Conservation (phyloP, 2,888 invertebrate genomes). For the Ceriagrion tenellum region DNA sequence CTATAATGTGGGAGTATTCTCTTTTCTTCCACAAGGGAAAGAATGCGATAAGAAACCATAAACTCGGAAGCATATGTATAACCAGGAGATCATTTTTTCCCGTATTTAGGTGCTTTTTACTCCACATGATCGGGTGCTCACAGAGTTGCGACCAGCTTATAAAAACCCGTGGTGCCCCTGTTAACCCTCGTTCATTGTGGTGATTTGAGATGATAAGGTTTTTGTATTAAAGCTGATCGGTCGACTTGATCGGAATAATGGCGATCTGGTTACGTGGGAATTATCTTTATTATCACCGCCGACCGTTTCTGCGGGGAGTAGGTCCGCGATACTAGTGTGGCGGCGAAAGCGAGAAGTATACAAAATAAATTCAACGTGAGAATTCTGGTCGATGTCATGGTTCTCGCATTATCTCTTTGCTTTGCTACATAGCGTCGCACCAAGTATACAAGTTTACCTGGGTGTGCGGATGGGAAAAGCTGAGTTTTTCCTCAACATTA, state of each 20-base stretch:
- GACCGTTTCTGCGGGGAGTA: not conserved
- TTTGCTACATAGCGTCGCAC: too few relatives aligned
- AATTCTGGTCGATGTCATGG: not conserved
- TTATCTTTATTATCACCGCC: not conserved
- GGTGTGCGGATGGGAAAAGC: too few relatives aligned
- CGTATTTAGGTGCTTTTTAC: not conserved
- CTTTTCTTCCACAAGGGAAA: too few relatives aligned
- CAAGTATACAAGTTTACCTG: too few relatives aligned
- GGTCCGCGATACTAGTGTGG: not conserved
- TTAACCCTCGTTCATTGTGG: not conserved
- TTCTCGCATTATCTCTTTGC: too few relatives aligned
- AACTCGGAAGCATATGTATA: not conserved
- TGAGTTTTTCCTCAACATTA: too few relatives aligned
- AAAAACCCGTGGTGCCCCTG: not conserved
- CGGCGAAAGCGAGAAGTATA: not conserved
- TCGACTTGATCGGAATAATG: not conserved
- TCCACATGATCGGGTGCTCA: not conserved
- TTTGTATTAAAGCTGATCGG: too few relatives aligned
- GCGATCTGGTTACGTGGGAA: not conserved
- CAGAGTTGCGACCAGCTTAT: not conserved
- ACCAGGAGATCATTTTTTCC: not conserved
- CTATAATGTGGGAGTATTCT: too few relatives aligned
- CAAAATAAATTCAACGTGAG: not conserved
- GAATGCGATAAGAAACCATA: too few relatives aligned
- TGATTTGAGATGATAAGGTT: too few relatives aligned